Evolutionary conservation across 2,888 invertebrate species (phyloP), one percentile per base, ranked within the genome.

Genomic region (Nomada lathburiana): DNA sequence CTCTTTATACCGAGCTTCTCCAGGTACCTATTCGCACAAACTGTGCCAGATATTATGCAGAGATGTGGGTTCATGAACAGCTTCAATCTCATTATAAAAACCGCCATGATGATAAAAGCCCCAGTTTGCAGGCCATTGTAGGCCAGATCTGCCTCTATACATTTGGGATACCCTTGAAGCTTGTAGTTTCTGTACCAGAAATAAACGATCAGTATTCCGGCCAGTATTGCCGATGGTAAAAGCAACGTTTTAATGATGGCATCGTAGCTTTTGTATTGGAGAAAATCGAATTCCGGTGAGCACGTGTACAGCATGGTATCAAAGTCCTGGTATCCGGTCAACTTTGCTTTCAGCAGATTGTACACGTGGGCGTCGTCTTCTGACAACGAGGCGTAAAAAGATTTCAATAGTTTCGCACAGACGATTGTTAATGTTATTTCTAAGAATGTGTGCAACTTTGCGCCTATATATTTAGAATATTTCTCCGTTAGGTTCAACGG

Each of bases 251-350:
- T 92, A 0, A 94, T 90, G 23, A 97, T 91, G 64, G 95, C 95
- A 53, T 93, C 91, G 0, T 96, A 91, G 4, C 96, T 94, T 29
- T 94, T 94, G 67, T 94, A 92, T 0, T 96, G 96, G 62, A 97
- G 91, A 90, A 97, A 97, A 90, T 97, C 97, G 91, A 97, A 98
- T 77, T 97, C 97, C 0, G 95, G 95, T 0, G 97, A 96, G 92
- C 97, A 97, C 0, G 97, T 97, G 89, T 97, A 98, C 2, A 98
- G 92, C 90, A 97, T 92, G 0, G 97, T 97, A 90, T 98, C 97
- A 90, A 98, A 98, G 85, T 95, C 96, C 88, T 95, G 95, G 90
- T 95, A 97, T 85, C 95, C 93, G 0, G 95, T 95, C 71, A 98
- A 95, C 92, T 98, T 98, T 0, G 97, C 95, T 70, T 94, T 94